A percentile compares a stretch with the other conserved stretches of the same genome.
These are phyloP conservation scores for Ancistrus triradiatus DNA, from an alignment of 2,113 vertebrate genomes.

Conservation along the genomic window DNA sequence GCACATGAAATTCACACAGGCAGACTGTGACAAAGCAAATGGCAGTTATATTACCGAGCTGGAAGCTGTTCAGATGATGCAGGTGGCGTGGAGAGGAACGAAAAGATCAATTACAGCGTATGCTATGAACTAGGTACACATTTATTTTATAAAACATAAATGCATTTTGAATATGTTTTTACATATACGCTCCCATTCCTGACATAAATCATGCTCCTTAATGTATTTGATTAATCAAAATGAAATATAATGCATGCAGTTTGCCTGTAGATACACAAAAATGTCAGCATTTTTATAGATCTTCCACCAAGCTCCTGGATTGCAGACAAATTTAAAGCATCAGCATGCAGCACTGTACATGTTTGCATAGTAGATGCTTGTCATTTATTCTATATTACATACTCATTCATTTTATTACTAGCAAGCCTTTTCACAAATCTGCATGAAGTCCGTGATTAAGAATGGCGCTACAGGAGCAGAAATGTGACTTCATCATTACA, in stretches of 20 bases:
- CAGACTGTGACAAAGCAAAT: neutral
- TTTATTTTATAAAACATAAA: constrained; percentile 78
- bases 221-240: constrained; percentile 62
- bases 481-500: too few relatives aligned
- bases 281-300: constrained; percentile 57
- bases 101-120: constrained; percentile 1
- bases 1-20: neutral
- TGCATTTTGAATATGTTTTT: constrained; percentile 66
- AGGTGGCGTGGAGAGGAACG: neutral
- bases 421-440: constrained; percentile 47
- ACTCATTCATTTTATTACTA: constrained; percentile 63
- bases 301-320: constrained; percentile 68
- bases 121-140: constrained; percentile 40
- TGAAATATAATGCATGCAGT: constrained; percentile 72
- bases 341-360: constrained; percentile 83
- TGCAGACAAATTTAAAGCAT: constrained; percentile 72
- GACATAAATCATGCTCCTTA: constrained; percentile 68
- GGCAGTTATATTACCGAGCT: neutral
- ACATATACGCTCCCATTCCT: constrained; percentile 68
- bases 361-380: constrained; percentile 80
- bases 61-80: constrained; percentile 1
- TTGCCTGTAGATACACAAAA: constrained; percentile 76
- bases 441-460: too few relatives aligned
- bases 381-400: constrained; percentile 35
- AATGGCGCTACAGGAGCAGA: too few relatives aligned